These are phyloP conservation scores for Arion vulgaris DNA, from an alignment of 1,140 invertebrate genomes.

Conservation along the genomic window DNA sequence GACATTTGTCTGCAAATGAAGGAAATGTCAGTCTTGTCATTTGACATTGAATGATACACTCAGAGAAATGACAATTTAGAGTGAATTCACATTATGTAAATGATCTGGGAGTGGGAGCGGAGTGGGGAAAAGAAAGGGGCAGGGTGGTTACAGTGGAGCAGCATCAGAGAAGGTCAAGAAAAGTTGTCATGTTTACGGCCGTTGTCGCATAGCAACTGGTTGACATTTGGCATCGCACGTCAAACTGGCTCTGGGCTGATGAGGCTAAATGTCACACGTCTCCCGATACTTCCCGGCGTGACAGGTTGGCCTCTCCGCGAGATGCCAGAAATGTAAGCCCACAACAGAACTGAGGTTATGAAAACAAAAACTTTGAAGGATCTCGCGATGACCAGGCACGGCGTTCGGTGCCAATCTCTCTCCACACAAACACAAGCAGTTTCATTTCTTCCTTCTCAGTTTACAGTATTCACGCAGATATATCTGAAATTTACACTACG, in stretches of 20 bases:
- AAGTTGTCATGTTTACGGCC: background rate
- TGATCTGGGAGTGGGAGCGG: too few species aligned
- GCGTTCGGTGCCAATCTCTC: background rate
- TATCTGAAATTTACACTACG: too few species aligned
- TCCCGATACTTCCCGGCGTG: background rate
- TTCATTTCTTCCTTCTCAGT: too few species aligned
- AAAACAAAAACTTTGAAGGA: background rate
- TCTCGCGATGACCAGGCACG: background rate
- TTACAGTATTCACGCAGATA: too few species aligned
- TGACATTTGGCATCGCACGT: conserved; percentile 1
- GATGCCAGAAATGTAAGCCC: background rate
- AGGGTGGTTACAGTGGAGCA: background rate
- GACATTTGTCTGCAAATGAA: background rate
- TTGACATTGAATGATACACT: background rate
- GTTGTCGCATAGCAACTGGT: conserved; percentile 7
- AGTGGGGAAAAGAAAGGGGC: background rate
- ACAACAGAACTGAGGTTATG: conserved; percentile 1
- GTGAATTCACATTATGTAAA: too few species aligned
- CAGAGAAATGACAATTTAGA: too few species aligned
- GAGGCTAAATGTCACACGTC: background rate
- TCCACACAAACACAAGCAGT: background rate
- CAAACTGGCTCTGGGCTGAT: background rate
- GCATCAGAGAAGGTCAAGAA: background rate
- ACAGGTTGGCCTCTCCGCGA: background rate
- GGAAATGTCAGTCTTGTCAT: conserved; percentile 2